These are phyloP conservation scores for Heliothis virescens DNA, from an alignment of 1,140 invertebrate species.

Conservation along the genomic window DNA sequence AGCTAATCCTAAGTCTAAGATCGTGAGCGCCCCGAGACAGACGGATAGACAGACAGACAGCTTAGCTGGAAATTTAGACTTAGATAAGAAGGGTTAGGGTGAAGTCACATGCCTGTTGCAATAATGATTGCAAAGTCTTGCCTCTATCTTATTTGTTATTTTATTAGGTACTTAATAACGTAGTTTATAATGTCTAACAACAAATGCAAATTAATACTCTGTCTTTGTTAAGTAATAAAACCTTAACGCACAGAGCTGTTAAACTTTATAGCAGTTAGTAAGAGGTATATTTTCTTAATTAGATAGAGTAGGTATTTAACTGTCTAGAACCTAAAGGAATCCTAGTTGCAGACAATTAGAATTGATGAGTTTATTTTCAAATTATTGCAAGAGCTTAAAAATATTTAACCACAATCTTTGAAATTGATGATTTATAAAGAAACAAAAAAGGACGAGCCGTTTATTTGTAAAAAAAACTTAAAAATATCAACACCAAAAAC, in stretches of 20 bases:
- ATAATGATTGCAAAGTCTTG: neutral
- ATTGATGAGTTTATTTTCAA: too few relatives aligned
- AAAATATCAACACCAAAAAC: too few relatives aligned
- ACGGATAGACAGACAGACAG: slow-evolving; percentile 29
- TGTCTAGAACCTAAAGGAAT: too few relatives aligned
- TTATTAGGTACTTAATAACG: neutral
- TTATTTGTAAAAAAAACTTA: too few relatives aligned
- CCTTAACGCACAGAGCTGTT: neutral
- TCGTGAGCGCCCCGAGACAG: slow-evolving; percentile 45
- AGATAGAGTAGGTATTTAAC: neutral
- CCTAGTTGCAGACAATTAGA: too few relatives aligned
- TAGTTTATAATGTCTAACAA: neutral
- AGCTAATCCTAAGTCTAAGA: slow-evolving; percentile 47
- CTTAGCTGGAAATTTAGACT: slow-evolving; percentile 23
- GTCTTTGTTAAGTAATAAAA: slow-evolving; percentile 31
- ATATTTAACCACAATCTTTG: neutral
- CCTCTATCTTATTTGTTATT: neutral
- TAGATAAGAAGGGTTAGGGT: slow-evolving; percentile 13
- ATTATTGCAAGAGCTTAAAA: neutral
- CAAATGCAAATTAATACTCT: slow-evolving; percentile 11
- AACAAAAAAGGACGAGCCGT: too few relatives aligned
- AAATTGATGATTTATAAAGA: neutral
- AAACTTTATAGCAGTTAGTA: slow-evolving; percentile 11
- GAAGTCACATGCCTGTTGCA: neutral
- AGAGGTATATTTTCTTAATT: neutral